A percentile compares a stretch with the other conserved stretches of the same genome.
Conservation (phyloP, 2,888 invertebrate genomes). For the Elaeidobius kamerunicus region DNA sequence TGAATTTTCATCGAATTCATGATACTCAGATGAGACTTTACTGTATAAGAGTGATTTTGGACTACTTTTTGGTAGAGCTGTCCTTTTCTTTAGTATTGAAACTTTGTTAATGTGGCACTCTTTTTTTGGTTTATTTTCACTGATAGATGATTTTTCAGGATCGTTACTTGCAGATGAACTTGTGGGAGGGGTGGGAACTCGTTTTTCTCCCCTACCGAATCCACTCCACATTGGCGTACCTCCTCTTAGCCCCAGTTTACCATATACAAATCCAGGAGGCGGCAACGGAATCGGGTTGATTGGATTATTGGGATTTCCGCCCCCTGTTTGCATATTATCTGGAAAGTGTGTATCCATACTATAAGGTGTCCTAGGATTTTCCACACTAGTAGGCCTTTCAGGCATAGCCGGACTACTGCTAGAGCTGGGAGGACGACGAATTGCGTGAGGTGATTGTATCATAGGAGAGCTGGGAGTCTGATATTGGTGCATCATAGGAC, state of each 20-base stretch:
- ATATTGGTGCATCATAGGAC: constrained; percentile 54
- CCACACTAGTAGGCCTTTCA: constrained; percentile 58
- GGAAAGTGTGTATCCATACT: constrained; percentile 33
- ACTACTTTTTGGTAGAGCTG: constrained; percentile 43
- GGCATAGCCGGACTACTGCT: constrained; percentile 56
- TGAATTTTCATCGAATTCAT: constrained; percentile 58
- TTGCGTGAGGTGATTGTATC: constrained; percentile 54
- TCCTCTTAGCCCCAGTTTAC: constrained; percentile 61
- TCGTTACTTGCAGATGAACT: constrained; percentile 16
- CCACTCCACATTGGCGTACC: constrained; percentile 65
- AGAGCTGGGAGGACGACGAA: constrained; percentile 55
- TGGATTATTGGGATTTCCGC: constrained; percentile 55
- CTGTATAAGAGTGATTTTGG: constrained; percentile 45
- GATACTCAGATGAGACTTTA: constrained; percentile 54
- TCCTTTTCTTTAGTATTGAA: constrained; percentile 59
- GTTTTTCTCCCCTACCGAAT: constrained; percentile 48
- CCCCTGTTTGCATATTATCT: constrained; percentile 30
- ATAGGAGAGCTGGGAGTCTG: constrained; percentile 50
- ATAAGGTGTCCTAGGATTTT: constrained; percentile 55
- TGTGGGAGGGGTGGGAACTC: constrained; percentile 43
- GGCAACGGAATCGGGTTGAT: constrained; percentile 57
- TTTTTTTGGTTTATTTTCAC: constrained; percentile 47
- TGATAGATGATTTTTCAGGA: constrained; percentile 20
- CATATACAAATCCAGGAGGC: constrained; percentile 57
- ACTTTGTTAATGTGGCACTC: constrained; percentile 54